A percentile compares a stretch with the other conserved stretches of the same genome.
Conservation (phyloP, 2,888 invertebrate genomes). For the Meliscaeva auricollis region DNA sequence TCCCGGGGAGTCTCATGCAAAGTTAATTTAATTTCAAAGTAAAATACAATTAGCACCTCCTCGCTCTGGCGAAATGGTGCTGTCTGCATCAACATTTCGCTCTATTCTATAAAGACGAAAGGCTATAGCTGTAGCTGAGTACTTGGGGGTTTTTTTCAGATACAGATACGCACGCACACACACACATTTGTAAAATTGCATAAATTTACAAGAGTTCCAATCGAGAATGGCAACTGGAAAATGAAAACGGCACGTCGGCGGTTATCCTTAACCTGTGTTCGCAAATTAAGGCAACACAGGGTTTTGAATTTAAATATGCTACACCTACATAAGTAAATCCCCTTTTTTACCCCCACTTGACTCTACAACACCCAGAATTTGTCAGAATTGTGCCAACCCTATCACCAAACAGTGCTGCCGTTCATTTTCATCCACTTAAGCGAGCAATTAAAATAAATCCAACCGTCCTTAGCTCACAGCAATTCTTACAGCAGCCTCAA, state of each 20-base stretch:
- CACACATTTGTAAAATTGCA: conserved; percentile 45
- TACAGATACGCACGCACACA: background rate
- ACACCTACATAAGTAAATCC: background rate
- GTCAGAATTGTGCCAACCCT: no score
- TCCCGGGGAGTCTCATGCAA: conserved; percentile 50
- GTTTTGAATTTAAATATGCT: conserved; percentile 45
- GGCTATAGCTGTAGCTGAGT: background rate
- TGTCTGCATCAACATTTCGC: conserved; percentile 43
- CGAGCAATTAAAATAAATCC: conserved; percentile 75
- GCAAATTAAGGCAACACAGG: conserved; percentile 68
- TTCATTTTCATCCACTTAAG: conserved; percentile 75
- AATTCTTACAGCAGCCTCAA: conserved; percentile 47
- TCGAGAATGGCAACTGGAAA: conserved; percentile 47
- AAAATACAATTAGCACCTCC: conserved; percentile 73
- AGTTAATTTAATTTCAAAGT: conserved; percentile 73
- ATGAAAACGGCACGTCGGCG: conserved; percentile 5
- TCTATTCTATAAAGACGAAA: background rate
- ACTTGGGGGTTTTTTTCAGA: background rate
- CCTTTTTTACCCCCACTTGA: background rate
- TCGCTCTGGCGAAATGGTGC: conserved; percentile 25
- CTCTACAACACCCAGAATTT: background rate
- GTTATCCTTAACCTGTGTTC: conserved; percentile 70
- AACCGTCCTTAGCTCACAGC: conserved; percentile 46
- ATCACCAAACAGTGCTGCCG: conserved; percentile 22
- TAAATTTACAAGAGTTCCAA: conserved; percentile 60